Evolutionary conservation across 2,797 vertebrate genomes (phyloP).

Genomic region (Hemitrygon akajei): DNA sequence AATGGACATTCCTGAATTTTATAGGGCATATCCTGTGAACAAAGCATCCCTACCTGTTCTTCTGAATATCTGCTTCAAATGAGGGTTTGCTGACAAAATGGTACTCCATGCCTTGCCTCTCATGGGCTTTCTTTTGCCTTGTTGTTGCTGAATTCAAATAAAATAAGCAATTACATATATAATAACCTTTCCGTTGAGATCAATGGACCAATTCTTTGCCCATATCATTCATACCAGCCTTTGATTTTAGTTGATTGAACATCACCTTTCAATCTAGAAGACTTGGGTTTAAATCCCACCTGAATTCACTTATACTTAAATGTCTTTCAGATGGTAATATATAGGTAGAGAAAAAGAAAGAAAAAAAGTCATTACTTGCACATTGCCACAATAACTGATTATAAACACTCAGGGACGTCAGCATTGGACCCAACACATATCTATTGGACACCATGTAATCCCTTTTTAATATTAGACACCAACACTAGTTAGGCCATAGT

Average conservation of each 20-base stretch:
- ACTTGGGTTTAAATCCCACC: neutral
- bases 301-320: neutral
- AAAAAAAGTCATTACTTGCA: neutral
- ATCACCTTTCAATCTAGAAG: neutral
- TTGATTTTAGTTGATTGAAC: neutral
- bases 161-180: slow-evolving; percentile 35
- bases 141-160: slow-evolving; percentile 69
- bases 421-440: neutral
- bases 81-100: slow-evolving; percentile 82
- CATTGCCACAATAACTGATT: neutral
- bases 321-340: neutral
- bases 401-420: neutral
- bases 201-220: neutral
- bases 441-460: neutral
- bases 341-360: neutral
- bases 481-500: neutral
- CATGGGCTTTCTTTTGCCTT: slow-evolving; percentile 73
- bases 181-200: neutral
- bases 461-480: neutral
- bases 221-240: neutral
- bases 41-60: slow-evolving; percentile 66
- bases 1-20: neutral
- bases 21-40: neutral
- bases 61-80: slow-evolving; percentile 79
- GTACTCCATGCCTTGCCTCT: slow-evolving; percentile 87